Conservation (phyloP, 2,888 invertebrate genomes). For the Ochropleura plecta region DNA sequence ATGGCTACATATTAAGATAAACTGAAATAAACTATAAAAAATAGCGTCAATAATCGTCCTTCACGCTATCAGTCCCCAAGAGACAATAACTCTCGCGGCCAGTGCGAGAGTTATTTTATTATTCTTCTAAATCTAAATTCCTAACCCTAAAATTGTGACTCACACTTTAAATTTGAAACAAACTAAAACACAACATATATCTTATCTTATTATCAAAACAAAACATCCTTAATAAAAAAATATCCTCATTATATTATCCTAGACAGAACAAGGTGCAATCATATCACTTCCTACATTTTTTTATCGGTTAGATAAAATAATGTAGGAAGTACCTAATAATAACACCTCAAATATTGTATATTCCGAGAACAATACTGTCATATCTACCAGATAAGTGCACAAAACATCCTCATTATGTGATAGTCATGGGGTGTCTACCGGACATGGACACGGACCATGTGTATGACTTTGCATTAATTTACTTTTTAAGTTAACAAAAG, state of each 20-base stretch:
- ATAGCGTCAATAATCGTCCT: too few species aligned
- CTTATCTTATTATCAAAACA: background rate
- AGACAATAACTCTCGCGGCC: too few species aligned
- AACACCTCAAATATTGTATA: background rate
- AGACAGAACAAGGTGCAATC: background rate
- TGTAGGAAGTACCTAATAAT: too few species aligned
- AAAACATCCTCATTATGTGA: slow-evolving; percentile 1
- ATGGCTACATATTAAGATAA: too few species aligned
- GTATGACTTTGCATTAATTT: too few species aligned
- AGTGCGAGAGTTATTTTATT: too few species aligned
- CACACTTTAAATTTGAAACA: background rate
- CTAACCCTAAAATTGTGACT: background rate
- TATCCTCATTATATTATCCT: too few species aligned
- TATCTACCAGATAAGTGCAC: slow-evolving; percentile 2
- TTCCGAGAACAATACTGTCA: slow-evolving; percentile 2
- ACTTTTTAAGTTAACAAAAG: too few species aligned
- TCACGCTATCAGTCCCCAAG: too few species aligned
- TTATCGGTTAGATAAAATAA: too few species aligned
- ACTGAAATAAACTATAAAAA: too few species aligned
- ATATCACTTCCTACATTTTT: background rate
- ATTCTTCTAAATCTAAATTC: background rate
- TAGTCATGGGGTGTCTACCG: background rate
- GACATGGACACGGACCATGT: too few species aligned
- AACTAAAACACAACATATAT: background rate
- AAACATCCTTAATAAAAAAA: background rate